phyloP scores from a whole-genome alignment of 2,888 invertebrate species.

The Stenichneumon culpator region DNA sequence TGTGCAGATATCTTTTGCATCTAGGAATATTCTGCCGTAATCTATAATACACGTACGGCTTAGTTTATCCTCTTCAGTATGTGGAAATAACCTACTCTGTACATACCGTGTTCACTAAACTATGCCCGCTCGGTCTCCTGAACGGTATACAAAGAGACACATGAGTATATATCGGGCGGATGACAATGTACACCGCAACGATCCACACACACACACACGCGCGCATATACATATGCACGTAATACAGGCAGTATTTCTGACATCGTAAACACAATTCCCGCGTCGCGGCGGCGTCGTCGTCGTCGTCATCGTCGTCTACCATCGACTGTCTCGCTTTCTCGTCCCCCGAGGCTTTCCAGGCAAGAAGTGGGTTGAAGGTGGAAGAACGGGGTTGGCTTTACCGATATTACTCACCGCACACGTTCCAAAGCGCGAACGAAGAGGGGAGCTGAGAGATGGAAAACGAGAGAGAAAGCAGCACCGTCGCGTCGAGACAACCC shows the following conservation, averaged over 20 bases:
- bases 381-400: slow-evolving; percentile 51
- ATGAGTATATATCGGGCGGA: slow-evolving; percentile 21
- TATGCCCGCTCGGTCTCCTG: background rate
- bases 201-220: slow-evolving; percentile 19
- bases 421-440: slow-evolving; percentile 27
- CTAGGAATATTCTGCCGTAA: background rate
- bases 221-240: background rate
- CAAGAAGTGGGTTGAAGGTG: slow-evolving; percentile 35
- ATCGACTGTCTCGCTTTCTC: slow-evolving; percentile 51
- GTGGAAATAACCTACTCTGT: slow-evolving; percentile 42
- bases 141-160: slow-evolving; percentile 4
- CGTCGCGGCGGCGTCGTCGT: slow-evolving; percentile 34
- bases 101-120: slow-evolving; percentile 45
- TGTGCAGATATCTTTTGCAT: background rate
- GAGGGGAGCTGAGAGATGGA: slow-evolving; percentile 11
- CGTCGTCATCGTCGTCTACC: slow-evolving; percentile 23
- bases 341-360: slow-evolving; percentile 40
- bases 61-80: background rate
- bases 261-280: slow-evolving; percentile 68
- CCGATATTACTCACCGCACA: slow-evolving; percentile 66
- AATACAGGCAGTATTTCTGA: slow-evolving; percentile 18
- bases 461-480: slow-evolving; percentile 43
- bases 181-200: slow-evolving; percentile 62
- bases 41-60: background rate
- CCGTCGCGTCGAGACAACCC: slow-evolving; percentile 49